Percentiles rank a stretch among this genome's conserved stretches.
These are phyloP conservation scores for Periophthalmus modestus DNA, from an alignment of 2,113 vertebrate genomes.

Conservation along the genomic window DNA sequence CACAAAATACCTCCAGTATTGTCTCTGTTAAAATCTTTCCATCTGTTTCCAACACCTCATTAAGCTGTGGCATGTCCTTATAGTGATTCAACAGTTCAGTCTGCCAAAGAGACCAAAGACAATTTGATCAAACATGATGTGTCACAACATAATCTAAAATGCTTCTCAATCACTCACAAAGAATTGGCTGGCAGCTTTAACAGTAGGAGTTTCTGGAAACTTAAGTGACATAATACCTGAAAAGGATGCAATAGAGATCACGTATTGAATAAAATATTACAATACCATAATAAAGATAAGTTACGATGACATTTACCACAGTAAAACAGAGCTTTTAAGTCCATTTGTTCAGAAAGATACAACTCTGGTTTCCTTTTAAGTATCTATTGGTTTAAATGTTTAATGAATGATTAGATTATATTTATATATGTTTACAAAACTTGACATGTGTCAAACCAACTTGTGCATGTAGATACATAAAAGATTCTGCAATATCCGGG, in stretches of 20 bases:
- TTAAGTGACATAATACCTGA: slow-evolving; percentile 92
- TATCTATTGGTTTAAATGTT: slow-evolving; percentile 71
- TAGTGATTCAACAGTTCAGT: slow-evolving; percentile 89
- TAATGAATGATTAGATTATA: background rate
- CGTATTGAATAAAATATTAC: background rate
- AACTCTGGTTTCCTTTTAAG: slow-evolving; percentile 92
- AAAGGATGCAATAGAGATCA: background rate
- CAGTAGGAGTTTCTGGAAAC: slow-evolving; percentile 91
- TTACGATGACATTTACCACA: slow-evolving; percentile 84
- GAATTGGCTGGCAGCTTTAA: slow-evolving; percentile 90
- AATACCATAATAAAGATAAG: background rate
- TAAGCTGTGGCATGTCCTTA: slow-evolving; percentile 83
- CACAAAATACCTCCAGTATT: slow-evolving; percentile 85
- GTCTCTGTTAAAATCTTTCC: slow-evolving; percentile 90
- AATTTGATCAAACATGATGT: background rate
- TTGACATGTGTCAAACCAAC: slow-evolving; percentile 74
- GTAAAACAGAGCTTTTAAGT: slow-evolving; percentile 91
- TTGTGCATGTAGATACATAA: slow-evolving; percentile 98
- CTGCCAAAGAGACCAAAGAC: slow-evolving; percentile 63
- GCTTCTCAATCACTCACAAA: slow-evolving; percentile 83
- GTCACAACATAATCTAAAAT: background rate
- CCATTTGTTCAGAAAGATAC: slow-evolving; percentile 87
- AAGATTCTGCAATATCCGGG: slow-evolving; percentile 98
- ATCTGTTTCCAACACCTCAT: slow-evolving; percentile 86
- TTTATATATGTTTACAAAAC: slow-evolving; percentile 56